Evolutionary conservation across 2,797 vertebrate species (phyloP).

Genomic region (Darevskia mixta): DNA sequence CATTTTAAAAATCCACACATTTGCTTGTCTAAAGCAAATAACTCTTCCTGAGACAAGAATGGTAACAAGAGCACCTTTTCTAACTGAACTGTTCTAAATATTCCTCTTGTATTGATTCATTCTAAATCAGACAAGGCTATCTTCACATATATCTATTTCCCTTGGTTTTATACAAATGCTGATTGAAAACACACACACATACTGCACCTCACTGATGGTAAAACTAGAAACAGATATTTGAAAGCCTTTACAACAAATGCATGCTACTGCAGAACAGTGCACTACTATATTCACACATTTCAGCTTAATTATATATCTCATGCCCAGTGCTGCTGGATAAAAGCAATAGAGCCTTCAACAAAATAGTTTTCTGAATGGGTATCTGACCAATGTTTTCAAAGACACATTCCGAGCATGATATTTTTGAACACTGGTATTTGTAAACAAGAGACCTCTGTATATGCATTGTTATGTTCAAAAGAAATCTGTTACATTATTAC

Average conservation of each 20-base stretch:
- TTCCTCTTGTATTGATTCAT: not conserved
- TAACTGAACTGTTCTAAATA: not conserved
- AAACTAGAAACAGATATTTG: not conserved
- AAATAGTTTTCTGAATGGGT: conserved; percentile 5
- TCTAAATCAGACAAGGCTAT: not conserved
- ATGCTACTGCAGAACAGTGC: not conserved
- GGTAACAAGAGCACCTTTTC: not conserved
- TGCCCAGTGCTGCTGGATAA: not conserved
- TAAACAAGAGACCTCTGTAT: not conserved
- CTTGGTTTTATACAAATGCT: not conserved
- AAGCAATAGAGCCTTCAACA: not conserved
- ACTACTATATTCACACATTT: not conserved
- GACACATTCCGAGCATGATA: not conserved
- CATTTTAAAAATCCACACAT: conserved; percentile 13
- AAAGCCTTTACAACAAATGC: not conserved
- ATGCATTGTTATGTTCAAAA: not conserved
- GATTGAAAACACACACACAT: not conserved
- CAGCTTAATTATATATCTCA: not conserved
- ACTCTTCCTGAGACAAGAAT: not conserved
- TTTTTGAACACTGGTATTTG: not conserved
- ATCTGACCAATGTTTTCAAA: conserved; percentile 3
- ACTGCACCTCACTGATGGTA: not conserved
- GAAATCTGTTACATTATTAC: not conserved
- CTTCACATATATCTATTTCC: not conserved
- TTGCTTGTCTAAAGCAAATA: not conserved